phyloP scores from a whole-genome alignment of 2,888 invertebrate species.

The Cantharis rustica region DNA sequence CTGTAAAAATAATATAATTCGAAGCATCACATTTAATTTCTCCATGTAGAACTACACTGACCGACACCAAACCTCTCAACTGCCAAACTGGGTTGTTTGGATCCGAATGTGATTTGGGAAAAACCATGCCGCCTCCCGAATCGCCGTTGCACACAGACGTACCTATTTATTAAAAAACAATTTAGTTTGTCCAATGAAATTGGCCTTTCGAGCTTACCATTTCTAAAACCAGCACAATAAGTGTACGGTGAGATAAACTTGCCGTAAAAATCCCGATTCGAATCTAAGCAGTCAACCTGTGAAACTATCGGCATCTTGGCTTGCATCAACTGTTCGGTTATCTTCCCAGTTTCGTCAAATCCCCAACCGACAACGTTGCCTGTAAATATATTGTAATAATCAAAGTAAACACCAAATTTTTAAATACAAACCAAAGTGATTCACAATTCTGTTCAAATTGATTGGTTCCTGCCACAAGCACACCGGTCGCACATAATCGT shows the following conservation, averaged over 20 bases:
- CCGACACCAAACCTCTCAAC: slow-evolving; percentile 60
- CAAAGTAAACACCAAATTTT: not conserved
- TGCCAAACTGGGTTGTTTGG: slow-evolving; percentile 45
- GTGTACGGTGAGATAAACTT: slow-evolving; percentile 63
- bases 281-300: slow-evolving; percentile 64
- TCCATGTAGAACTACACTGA: slow-evolving; percentile 63
- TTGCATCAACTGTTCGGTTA: slow-evolving; percentile 62
- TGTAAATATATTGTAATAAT: slow-evolving; percentile 29
- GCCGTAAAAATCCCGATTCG: slow-evolving; percentile 65
- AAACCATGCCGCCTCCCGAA: slow-evolving; percentile 55
- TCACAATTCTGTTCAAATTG: slow-evolving; percentile 39
- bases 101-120: slow-evolving; percentile 43
- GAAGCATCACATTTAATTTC: slow-evolving; percentile 63
- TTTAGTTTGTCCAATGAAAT: not conserved
- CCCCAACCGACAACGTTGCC: slow-evolving; percentile 57
- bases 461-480: slow-evolving; percentile 46
- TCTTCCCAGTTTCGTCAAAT: slow-evolving; percentile 62
- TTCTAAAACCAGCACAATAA: slow-evolving; percentile 57
- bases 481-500: slow-evolving; percentile 50
- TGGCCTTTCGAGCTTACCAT: slow-evolving; percentile 45
- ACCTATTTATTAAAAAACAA: slow-evolving; percentile 46
- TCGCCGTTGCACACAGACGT: slow-evolving; percentile 63
- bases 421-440: slow-evolving; percentile 36
- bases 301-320: slow-evolving; percentile 66
- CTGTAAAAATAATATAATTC: slow-evolving; percentile 67